Base-by-base conservation (phyloP, 2,797 vertebrate species). In the Gymnothorax javanicus region DNA sequence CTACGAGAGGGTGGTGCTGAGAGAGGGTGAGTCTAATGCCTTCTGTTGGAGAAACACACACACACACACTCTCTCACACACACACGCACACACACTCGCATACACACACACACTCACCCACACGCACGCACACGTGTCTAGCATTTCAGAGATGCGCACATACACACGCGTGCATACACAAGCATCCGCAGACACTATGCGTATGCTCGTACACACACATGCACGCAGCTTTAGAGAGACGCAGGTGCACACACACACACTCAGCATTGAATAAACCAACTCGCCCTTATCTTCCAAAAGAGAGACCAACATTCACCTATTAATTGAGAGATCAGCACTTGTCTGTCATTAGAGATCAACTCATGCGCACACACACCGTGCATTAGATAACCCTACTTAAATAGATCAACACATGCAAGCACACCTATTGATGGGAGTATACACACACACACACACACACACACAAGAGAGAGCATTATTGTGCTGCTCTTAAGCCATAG, bases 1-100 rank as follows among this genome's bases (percentile, higher is more conserved):
- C 2, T 99, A 99, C 0, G 98, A 99, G 91, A 96, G 96, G 84
- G 97, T 99, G 87, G 96, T 99, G 84, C 90, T 99, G 50, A 95
- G 98, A 59, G 98, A 99, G 95, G 98, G 98, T 99, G 86, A 2
- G 43, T 54, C 73, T 20, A 43, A 43, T 43, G 13, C 25, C 52
- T 15, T 6, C 23, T 6, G 4, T 27, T 13, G 33, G 7, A 71
- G 25, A 71, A 0, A 0, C 25, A 33, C 69, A 73, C 67, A 33
- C 67, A 7, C 67, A 13, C 67, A 12, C 67, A 71, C 67, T 7
- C 67, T 8, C 67, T 25, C 25, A 71, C 67, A 4, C 67, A 69
- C n/a, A 69, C 67, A 27, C 69, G 15, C 8, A 33, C 2, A 9
- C 27, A 73, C 25, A 33, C 69, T 11, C 69, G 6, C 6, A 13